Evolutionary conservation across 2,113 vertebrate genomes (phyloP), one percentile per base, ranked within the genome.

Genomic region (Ariopsis seemanni): DNA sequence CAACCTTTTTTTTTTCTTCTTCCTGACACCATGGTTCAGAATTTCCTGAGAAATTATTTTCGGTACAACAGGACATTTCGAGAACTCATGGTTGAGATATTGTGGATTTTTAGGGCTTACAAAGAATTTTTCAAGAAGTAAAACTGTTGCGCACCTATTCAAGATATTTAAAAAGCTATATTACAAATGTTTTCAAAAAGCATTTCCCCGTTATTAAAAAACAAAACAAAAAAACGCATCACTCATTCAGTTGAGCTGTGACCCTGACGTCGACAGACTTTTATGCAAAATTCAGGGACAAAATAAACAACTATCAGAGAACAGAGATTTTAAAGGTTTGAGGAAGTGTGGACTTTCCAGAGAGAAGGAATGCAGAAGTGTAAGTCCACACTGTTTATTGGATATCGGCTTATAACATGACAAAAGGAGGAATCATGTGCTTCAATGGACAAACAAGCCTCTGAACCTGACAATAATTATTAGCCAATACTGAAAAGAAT

Each of bases 311-410:
- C 14, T 9, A 30, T 3, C 2, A 53, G 10, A 80, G 27, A 14
- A 25, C 42, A 42, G 30, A 7, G 25, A 3, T 27, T 48, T 60
- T 9, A 34, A 30, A 0, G 12, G 1, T 60, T 42, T 87, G 67
- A 63, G 80, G 86, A 87, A 83, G 86, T 72, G 25, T 17, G 48
- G 57, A 83, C 42, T 77, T 87, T 83, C 80, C 80, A 48, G 17
- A 30, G 10, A 75, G 57, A 53, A 10, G 5, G 30, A 83, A 74
- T 65, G 42, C 12, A 65, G 86, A 83, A 87, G 25, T 58, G 50
- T 14, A 2, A 65, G 8, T 4, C 12, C 53, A 65, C 7, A 14
- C 5, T 53, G 86, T 9, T 58, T 87, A 62, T 58, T 83, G 79
- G 48, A n/a, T 1, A 12, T 11, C 1, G 14, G 25, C 52, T 27